Base-by-base conservation (phyloP, 2,797 vertebrate species). In the Hydrolagus colliei region DNA sequence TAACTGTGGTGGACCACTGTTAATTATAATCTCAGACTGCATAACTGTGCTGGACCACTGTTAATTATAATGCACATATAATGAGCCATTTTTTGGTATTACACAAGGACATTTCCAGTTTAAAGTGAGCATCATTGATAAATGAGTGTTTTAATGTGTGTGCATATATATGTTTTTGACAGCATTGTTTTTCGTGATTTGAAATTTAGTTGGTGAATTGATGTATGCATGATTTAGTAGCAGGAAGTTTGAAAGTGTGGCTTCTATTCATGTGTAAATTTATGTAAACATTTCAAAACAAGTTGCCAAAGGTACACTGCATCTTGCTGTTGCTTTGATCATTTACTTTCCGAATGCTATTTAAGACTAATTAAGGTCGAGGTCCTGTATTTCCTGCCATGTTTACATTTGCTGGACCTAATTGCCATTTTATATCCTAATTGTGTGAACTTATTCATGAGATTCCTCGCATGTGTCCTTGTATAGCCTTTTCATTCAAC, bases 381-480 rank as follows among this genome's bases (percentile, higher is more conserved):
- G 18, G 79, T 27, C 16, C 65, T 35, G 63, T 2, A 32, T 68
- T 82, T 82, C 65, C 27, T 82, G 0, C 63, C 11, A 27, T 68
- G 32, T 82, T 82, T 82, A 20, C 65, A 68, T 41, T 68, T 20
- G 79, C 41, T 68, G 16, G 1, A 68, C 35, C 27, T 41, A 82
- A 82, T 41, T 82, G 65, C 79, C 79, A 82, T 32, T 82, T 82
- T 82, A 41, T 68, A 18, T 7, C 65, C 63, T 35, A 68, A 82
- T 82, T 82, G 65, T 82, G 79, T 68, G 79, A 82, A 82, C 79
- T 67, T 82, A 82, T 82, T 82, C 79, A 82, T 68, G 22, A 22
- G 16, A 18, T 82, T 68, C 79, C 65, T 68, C 11, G 8, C 79
- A 82, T 82, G 63, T 68, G 63, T 68, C 63, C 63, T 82, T 82